Conservation (phyloP, 2,113 vertebrate species). For the Alexandromys fortis region DNA sequence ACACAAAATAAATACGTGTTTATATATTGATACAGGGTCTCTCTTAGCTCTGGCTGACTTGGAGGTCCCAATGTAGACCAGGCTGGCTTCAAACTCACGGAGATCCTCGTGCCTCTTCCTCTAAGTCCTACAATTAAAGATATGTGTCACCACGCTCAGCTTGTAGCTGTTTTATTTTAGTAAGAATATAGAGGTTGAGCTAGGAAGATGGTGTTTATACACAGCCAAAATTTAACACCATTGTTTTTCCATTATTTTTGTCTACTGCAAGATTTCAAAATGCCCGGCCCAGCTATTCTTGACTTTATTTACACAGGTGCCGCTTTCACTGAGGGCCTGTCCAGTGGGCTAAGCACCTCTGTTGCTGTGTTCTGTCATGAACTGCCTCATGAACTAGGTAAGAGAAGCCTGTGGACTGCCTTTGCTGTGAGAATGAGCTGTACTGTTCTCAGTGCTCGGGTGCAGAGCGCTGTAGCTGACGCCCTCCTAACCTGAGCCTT, state of each 20-base stretch:
- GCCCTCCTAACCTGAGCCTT: neutral
- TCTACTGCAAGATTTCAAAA: neutral
- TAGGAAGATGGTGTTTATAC: constrained; percentile 39
- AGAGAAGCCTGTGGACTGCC: constrained; percentile 70
- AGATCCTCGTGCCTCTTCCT: neutral
- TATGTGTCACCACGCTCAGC: neutral
- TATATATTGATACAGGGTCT: neutral
- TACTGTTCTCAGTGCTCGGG: neutral
- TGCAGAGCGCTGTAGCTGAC: no score
- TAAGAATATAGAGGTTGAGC: neutral
- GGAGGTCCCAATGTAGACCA: neutral
- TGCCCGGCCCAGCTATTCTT: neutral
- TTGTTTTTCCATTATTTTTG: neutral
- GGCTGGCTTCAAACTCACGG: neutral
- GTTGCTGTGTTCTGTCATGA: constrained; percentile 99
- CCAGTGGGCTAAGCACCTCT: constrained; percentile 97
- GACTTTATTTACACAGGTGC: constrained; percentile 87
- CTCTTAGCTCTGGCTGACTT: neutral
- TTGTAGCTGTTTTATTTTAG: neutral
- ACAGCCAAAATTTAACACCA: neutral
- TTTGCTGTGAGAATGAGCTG: neutral
- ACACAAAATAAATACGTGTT: neutral
- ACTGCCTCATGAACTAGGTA: constrained; percentile 97
- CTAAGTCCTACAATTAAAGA: neutral
- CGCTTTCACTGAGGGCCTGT: constrained; percentile 95